Conservation (phyloP, 2,113 vertebrate genomes). For the Alethe castanea region DNA sequence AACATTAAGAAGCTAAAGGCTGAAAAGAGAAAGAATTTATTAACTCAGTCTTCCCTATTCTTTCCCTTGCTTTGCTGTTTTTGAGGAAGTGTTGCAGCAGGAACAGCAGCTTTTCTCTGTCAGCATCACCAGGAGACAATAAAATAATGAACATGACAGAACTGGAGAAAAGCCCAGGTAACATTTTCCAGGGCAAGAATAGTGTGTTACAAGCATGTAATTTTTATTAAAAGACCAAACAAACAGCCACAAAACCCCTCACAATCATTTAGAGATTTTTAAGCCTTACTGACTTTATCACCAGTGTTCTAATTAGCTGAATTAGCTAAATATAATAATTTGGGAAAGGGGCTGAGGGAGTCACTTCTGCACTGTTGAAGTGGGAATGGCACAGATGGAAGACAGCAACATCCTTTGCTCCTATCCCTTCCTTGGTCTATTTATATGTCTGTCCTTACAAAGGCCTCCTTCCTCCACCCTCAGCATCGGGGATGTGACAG, state of each 20-base stretch:
- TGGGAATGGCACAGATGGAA: background rate
- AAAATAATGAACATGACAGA: background rate
- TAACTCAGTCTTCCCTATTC: background rate
- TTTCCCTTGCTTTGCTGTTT: background rate
- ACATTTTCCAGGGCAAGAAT: background rate
- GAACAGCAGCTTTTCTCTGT: background rate
- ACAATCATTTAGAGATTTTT: background rate
- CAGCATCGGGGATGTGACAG: background rate
- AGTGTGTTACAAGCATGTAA: background rate
- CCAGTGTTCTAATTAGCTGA: background rate
- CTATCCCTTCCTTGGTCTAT: background rate
- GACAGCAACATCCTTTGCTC: background rate
- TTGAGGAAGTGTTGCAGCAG: background rate
- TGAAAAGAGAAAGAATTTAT: background rate
- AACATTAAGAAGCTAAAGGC: background rate
- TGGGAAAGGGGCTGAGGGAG: background rate
- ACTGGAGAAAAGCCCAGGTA: background rate
- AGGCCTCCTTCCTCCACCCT: background rate
- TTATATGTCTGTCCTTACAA: background rate
- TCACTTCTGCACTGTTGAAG: background rate
- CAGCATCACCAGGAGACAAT: background rate
- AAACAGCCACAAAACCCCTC: background rate
- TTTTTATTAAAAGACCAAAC: background rate
- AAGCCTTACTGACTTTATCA: background rate
- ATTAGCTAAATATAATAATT: background rate